These are phyloP conservation scores for Pangasius djambal DNA, from an alignment of 2,797 vertebrate species.

Conservation along the genomic window DNA sequence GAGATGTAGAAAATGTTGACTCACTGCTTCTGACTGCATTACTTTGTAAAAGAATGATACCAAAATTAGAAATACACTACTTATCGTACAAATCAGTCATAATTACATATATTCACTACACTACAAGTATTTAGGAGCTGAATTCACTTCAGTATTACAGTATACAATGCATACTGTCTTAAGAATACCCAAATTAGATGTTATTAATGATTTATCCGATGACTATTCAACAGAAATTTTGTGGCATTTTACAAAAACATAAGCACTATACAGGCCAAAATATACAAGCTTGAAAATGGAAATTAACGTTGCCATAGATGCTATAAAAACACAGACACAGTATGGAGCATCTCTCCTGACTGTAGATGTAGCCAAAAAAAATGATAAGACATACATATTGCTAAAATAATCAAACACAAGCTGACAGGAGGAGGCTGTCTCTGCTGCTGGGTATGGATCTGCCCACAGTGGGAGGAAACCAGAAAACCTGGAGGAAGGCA, in stretches of 20 bases:
- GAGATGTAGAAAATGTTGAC: conserved; percentile 4
- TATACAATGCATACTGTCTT: not conserved
- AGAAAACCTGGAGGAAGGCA: not conserved
- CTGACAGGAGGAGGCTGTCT: not conserved
- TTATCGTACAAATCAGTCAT: not conserved
- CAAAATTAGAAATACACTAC: not conserved
- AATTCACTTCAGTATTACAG: not conserved
- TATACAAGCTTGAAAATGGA: not conserved
- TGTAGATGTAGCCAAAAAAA: not conserved
- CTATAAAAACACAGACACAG: not conserved
- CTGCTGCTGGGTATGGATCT: not conserved
- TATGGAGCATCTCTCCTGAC: not conserved
- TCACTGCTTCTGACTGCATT: not conserved
- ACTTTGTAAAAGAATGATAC: not conserved
- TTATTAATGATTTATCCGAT: not conserved
- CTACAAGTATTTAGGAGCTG: not conserved
- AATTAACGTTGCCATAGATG: not conserved
- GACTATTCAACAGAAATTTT: not conserved
- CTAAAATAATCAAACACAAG: not conserved
- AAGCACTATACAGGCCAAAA: not conserved
- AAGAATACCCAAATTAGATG: not conserved
- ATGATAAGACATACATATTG: not conserved
- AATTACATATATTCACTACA: not conserved
- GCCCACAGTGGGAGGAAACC: not conserved
- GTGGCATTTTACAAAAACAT: not conserved